A percentile compares a stretch with the other conserved stretches of the same genome.
These are phyloP conservation scores for Sphinx pinastri DNA, from an alignment of 2,888 invertebrate species.

Conservation along the genomic window DNA sequence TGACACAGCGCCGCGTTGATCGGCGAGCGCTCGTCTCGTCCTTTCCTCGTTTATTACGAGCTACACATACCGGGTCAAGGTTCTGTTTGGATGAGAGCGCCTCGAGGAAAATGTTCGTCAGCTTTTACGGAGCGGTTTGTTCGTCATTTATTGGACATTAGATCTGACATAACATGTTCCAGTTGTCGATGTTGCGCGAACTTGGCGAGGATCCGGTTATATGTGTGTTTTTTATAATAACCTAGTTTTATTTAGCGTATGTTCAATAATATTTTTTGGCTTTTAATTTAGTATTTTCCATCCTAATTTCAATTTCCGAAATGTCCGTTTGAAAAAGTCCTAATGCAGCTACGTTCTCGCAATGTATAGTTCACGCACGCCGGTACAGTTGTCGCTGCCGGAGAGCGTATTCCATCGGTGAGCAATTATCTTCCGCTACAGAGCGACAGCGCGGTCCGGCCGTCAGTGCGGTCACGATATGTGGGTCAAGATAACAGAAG, in stretches of 20 bases:
- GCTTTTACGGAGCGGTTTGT: slow-evolving; percentile 43
- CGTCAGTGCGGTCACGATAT: slow-evolving; percentile 67
- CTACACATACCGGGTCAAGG: slow-evolving; percentile 71
- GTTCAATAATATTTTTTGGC: background rate
- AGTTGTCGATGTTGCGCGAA: slow-evolving; percentile 29
- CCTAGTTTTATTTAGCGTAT: background rate
- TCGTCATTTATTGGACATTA: slow-evolving; percentile 15
- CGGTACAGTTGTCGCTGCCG: background rate
- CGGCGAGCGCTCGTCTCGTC: slow-evolving; percentile 40
- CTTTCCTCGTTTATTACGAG: slow-evolving; percentile 61
- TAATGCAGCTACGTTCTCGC: background rate
- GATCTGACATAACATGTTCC: slow-evolving; percentile 21
- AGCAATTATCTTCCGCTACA: slow-evolving; percentile 64
- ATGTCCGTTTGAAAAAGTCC: too few relatives aligned
- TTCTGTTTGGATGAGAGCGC: slow-evolving; percentile 66
- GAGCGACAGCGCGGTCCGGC: slow-evolving; percentile 51
- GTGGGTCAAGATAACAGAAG: slow-evolving; percentile 76
- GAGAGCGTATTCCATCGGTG: slow-evolving; percentile 44
- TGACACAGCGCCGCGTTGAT: slow-evolving; percentile 22
- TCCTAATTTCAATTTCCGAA: too few relatives aligned
- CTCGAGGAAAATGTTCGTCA: slow-evolving; percentile 56
- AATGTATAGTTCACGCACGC: background rate
- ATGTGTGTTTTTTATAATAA: too few relatives aligned
- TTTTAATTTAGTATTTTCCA: too few relatives aligned
- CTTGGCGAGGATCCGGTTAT: too few relatives aligned